Evolutionary conservation across 92 coral and sea anemone species (phyloP).

Genomic region (Pocillopora grandis): DNA sequence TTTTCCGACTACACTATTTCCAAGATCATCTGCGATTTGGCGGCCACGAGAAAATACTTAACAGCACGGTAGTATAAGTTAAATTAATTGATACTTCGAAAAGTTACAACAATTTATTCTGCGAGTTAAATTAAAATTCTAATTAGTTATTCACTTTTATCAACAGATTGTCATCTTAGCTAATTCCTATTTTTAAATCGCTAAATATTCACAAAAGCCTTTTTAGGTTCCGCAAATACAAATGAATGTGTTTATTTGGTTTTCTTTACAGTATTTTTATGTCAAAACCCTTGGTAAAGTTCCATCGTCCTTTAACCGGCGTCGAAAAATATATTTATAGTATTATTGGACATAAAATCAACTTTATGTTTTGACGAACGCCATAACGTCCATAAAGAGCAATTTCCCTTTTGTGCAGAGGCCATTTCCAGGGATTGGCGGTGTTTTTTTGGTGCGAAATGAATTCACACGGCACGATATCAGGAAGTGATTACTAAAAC

Average conservation of each 20-base stretch:
- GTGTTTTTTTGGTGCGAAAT: too few species aligned
- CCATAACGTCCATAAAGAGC: background rate
- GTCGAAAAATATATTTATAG: background rate
- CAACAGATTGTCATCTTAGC: background rate
- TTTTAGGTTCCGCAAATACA: background rate
- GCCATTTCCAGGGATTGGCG: background rate
- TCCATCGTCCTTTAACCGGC: background rate
- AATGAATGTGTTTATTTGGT: background rate
- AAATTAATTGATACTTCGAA: background rate
- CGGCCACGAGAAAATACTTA: background rate
- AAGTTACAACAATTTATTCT: background rate
- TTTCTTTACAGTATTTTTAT: background rate
- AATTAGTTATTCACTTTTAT: background rate
- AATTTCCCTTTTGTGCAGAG: background rate
- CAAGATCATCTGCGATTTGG: background rate
- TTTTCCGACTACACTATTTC: background rate
- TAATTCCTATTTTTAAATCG: background rate
- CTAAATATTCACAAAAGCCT: slow-evolving; percentile 11
- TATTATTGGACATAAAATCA: background rate
- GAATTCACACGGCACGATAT: too few species aligned
- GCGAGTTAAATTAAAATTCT: slow-evolving; percentile 5
- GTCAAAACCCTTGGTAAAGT: background rate
- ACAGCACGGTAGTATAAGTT: background rate
- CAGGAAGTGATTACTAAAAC: too few species aligned
- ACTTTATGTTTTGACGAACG: background rate